phyloP scores from a whole-genome alignment of 2,888 invertebrate genomes.

The Nipponacmea schrenckii region DNA sequence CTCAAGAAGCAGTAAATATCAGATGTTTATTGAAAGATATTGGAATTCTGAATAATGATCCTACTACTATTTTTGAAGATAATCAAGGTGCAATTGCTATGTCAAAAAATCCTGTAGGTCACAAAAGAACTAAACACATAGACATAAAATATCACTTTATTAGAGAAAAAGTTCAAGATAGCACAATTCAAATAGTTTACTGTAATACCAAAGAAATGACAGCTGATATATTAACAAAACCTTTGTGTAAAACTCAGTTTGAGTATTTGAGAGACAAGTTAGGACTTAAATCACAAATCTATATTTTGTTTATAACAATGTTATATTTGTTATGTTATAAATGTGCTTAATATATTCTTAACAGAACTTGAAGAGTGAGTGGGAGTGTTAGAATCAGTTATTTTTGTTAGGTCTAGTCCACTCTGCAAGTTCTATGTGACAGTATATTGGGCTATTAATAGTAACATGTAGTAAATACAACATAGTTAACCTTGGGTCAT shows the following conservation, averaged over 20 bases:
- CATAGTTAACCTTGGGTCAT: no score
- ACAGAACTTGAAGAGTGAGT: no score
- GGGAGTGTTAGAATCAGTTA: no score
- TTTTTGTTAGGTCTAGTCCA: no score
- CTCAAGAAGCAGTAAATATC: slow-evolving; percentile 28
- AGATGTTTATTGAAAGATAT: neutral
- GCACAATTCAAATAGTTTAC: neutral
- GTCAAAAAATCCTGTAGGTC: slow-evolving; percentile 26
- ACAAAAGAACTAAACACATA: slow-evolving; percentile 38
- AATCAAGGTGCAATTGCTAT: slow-evolving; percentile 34
- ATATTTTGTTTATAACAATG: no score
- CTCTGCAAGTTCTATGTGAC: no score
- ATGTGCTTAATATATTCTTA: no score
- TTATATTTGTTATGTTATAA: no score
- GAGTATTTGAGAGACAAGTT: neutral
- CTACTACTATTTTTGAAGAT: slow-evolving; percentile 18
- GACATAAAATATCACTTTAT: slow-evolving; percentile 34
- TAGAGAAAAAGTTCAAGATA: neutral
- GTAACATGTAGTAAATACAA: no score
- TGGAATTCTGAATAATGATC: neutral
- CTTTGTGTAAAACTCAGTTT: neutral
- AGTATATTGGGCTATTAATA: no score
- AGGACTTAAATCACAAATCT: no score
- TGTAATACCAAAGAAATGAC: neutral
- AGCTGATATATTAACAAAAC: slow-evolving; percentile 3